These are phyloP conservation scores for Horisme vitalbata DNA, from an alignment of 2,888 invertebrate genomes.

Conservation along the genomic window DNA sequence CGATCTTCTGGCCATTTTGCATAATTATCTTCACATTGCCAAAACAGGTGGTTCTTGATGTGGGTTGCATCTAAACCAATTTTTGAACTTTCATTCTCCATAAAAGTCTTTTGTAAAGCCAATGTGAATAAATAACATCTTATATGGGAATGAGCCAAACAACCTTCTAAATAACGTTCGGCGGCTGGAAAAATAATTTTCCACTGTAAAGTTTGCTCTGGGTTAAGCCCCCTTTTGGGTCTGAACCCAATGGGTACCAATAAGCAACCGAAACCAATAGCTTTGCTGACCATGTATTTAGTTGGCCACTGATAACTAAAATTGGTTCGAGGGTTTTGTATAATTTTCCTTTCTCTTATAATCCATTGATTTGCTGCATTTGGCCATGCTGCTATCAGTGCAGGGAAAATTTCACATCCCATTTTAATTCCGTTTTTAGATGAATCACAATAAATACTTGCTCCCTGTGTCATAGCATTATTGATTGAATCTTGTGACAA, in stretches of 20 bases:
- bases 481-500: constrained; percentile 79
- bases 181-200: constrained; percentile 89
- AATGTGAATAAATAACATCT: constrained; percentile 87
- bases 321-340: constrained; percentile 81
- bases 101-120: constrained; percentile 87
- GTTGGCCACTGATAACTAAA: constrained; percentile 87
- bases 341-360: constrained; percentile 80
- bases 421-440: constrained; percentile 64
- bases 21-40: constrained; percentile 89
- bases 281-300: constrained; percentile 84
- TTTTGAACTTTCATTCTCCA: constrained; percentile 85
- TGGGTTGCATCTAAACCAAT: constrained; percentile 87
- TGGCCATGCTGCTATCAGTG: constrained; percentile 89
- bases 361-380: constrained; percentile 87
- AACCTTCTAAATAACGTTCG: constrained; percentile 88
- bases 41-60: constrained; percentile 88
- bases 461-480: constrained; percentile 84
- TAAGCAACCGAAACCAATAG: constrained; percentile 86
- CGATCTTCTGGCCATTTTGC: constrained; percentile 89
- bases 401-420: constrained; percentile 87
- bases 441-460: constrained; percentile 85
- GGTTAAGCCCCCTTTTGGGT: constrained; percentile 84
- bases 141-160: constrained; percentile 87
- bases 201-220: constrained; percentile 88
- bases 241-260: constrained; percentile 87